Percentiles rank a stretch among this genome's conserved stretches.
These are phyloP conservation scores for Crotalus tigris DNA, from an alignment of 2,113 vertebrate genomes.

Conservation along the genomic window DNA sequence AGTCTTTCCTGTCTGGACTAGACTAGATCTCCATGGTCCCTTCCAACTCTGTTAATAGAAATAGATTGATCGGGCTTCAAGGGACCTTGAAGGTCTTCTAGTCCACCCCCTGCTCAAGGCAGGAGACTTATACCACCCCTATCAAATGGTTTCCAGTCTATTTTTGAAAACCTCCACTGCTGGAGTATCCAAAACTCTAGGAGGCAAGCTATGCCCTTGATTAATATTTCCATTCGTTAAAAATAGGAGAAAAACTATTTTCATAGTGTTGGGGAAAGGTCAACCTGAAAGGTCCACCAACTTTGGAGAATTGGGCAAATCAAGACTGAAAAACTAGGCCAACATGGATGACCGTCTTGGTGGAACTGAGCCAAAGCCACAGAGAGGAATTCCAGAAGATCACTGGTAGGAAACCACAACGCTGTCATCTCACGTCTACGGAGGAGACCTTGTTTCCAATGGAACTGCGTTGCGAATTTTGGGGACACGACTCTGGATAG, in stretches of 20 bases:
- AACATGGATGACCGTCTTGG: background rate
- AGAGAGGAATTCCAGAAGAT: background rate
- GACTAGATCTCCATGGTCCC: too few species aligned
- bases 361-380: background rate
- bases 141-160: too few species aligned
- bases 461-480: background rate
- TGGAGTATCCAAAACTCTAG: too few species aligned
- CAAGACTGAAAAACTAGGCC: background rate
- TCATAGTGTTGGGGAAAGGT: background rate
- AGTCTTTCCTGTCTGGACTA: too few species aligned
- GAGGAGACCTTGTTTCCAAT: too few species aligned
- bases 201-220: too few species aligned
- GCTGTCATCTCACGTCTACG: background rate
- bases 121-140: too few species aligned
- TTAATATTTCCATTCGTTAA: background rate
- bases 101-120: too few species aligned
- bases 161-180: too few species aligned
- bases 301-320: background rate
- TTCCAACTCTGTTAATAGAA: too few species aligned
- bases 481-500: background rate
- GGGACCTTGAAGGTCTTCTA: too few species aligned
- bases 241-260: background rate
- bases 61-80: too few species aligned
- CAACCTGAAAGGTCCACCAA: background rate
- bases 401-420: background rate